Evolutionary conservation across 2,797 vertebrate genomes (phyloP).

Genomic region (Microctenopoma lineatum): DNA sequence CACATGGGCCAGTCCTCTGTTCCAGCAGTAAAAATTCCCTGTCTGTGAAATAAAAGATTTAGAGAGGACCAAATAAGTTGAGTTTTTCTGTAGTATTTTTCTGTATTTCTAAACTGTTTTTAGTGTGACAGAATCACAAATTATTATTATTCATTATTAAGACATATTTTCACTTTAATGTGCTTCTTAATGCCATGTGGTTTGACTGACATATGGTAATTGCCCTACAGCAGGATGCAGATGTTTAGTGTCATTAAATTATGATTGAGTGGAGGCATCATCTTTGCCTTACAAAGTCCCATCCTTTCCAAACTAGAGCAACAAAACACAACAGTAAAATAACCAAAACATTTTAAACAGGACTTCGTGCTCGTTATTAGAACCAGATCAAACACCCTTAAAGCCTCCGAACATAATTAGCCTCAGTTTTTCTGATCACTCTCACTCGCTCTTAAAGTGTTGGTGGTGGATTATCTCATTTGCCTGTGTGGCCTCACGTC

Average conservation of each 20-base stretch:
- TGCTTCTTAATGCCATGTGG: background rate
- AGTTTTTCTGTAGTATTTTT: too few relatives aligned
- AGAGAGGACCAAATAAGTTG: too few relatives aligned
- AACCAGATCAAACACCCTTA: background rate
- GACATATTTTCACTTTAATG: background rate
- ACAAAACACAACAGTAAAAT: too few relatives aligned
- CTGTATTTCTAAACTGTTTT: background rate
- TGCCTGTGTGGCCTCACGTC: slow-evolving; percentile 34
- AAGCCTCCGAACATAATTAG: background rate
- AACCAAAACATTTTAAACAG: too few relatives aligned
- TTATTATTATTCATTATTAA: too few relatives aligned
- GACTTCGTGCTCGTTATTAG: too few relatives aligned
- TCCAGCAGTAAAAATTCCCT: too few relatives aligned
- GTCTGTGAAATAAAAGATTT: too few relatives aligned
- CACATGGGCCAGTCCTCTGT: background rate
- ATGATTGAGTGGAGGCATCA: too few relatives aligned
- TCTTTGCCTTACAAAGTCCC: too few relatives aligned
- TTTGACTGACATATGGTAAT: background rate
- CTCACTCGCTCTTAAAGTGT: slow-evolving; percentile 14
- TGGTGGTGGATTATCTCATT: slow-evolving; percentile 31
- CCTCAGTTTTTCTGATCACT: background rate
- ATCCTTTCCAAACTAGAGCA: background rate
- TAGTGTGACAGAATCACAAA: background rate
- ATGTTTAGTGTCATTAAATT: too few relatives aligned
- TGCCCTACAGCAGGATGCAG: background rate